Base-by-base conservation (phyloP, 2,888 invertebrate species). In the Bruchidius siliquastri region DNA sequence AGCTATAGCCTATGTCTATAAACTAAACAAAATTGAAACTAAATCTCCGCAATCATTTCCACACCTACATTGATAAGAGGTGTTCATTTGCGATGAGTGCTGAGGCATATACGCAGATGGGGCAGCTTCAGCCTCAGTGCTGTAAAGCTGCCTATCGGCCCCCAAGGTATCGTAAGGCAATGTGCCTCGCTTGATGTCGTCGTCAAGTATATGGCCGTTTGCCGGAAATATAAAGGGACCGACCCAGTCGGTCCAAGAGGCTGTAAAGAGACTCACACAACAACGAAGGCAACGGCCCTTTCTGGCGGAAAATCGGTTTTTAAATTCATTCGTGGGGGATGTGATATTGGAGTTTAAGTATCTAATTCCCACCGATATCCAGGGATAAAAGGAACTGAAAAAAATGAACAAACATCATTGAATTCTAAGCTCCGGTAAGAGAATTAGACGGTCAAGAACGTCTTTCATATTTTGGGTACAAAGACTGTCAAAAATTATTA, bases 121-220 rank as follows among this genome's bases (percentile, higher is more conserved):
- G 49, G 8, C 18, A 13, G 18, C 1, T 13, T 13, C 49, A 49
- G 49, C 49, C 49, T 49, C 49, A 49, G 49, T 13, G 49, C 49
- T 13, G 49, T 49, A 49, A 49, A 49, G 49, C 49, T 49, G 49
- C 78, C 83, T 84, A 87, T 86, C 84, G 86, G 85, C 87, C 87
- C 86, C 87, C 79, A 79, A 83, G 82, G 85, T 84, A 85, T 84
- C 83, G 83, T 87, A 84, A 82, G 83, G 83, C 86, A 87, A 87
- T 87, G 80, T 49, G 49, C 78, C 80, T 84, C 83, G 79, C 80
- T 81, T 83, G 84, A 85, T 85, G 82, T 82, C 83, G 81, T 83
- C 86, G 86, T 86, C 86, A 86, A 86, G 83, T 86, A 86, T 86
- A 87, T 86, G 86, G 85, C 86, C 81, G 49, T 49, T 49, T 49